Base-by-base conservation (phyloP, 2,797 vertebrate genomes). In the Syngnathus acus region DNA sequence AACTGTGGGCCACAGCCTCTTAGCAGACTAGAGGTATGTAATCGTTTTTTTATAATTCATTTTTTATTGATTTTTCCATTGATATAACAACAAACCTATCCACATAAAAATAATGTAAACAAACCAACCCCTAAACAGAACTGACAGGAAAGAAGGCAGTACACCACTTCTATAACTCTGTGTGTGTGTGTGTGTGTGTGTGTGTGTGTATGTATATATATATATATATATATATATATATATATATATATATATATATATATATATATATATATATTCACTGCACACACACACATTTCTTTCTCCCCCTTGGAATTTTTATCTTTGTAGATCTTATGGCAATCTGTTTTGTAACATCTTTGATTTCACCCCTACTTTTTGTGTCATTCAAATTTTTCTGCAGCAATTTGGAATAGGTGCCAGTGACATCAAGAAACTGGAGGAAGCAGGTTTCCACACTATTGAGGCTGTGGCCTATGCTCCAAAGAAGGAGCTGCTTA, bases 361-460 rank as follows among this genome's bases (percentile, higher is more conserved):
- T 21, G 13, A 3, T 42, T 21, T 11, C 10, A 16, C n/a, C 2
- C 21, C 47, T 11, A 13, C 4, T 45, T 4, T 48, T 19, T 43
- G 37, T 17, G 21, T 4, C 2, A 60, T 8, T 64, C 11, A 0
- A 68, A 23, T 77, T 19, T 42, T 0, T 26, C 48, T 68, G n/a
- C 83, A 99, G 97, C 97, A 98, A 90, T 93, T 93, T 86, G 96
- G 96, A 5, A 93, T 99, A 82, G 92, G 93, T 78, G 90, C 92
- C 62, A 95, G 94, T 37, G 97, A 99, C 75, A 92, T 98, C 69
- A 99, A 98, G 85, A 99, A 97, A 72, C 73, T 99, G 73, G 96
- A 96, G 82, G 97, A 99, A 26, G 94, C 96, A 7, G 96, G 97
- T 1, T 99, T 95, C 83, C 97, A 99, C 87, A 99, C 97, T 0